Evolutionary conservation across 2,113 vertebrate genomes (phyloP), one percentile per base, ranked within the genome.

Genomic region (Plectropomus leopardus): DNA sequence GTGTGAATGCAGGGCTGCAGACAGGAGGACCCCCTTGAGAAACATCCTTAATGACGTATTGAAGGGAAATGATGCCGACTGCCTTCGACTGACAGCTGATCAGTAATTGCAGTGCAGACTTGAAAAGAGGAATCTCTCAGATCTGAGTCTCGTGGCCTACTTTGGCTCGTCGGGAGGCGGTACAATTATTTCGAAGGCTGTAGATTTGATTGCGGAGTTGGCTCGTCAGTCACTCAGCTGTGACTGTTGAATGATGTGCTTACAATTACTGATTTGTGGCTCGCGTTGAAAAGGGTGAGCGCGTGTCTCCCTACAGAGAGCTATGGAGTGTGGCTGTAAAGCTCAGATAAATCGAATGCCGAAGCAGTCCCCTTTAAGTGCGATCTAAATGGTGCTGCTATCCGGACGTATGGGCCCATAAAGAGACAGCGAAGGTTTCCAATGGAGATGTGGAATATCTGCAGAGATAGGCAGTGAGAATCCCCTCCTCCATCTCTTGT

Each of bases 281-380:
- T 19, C 50, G 30, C 55, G 42, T 44, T 26, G 60, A 59, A 58
- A 42, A 3, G 51, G 7, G 50, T 13, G 70, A 60, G 42, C 4
- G 45, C 44, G 34, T 14, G 55, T 69, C 26, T 75, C 72, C 64
- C 82, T 8, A n/a, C 58, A 74, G 80, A 82, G 61, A 79, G 61
- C 45, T 24, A 1, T 72, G 34, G 40, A 60, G 42, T 68, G 77
- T 15, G 48, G 59, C 84, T 72, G 67, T 66, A 70, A 88, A 86
- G 58, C 64, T 45, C 54, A 69, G 74, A 78, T 76, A 87, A 85
- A 90, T 89, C 74, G 15, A 85, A 84, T 71, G 64, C 50, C 53
- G 51, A 53, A 78, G 78, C 75, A 65, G 68, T 9, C 28, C 40
- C 78, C 30, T 80, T 78, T 65, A 78, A 75, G 72, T 78, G 66